These are phyloP conservation scores for Nasonia giraulti DNA, from an alignment of 1,140 invertebrate species.

Conservation along the genomic window DNA sequence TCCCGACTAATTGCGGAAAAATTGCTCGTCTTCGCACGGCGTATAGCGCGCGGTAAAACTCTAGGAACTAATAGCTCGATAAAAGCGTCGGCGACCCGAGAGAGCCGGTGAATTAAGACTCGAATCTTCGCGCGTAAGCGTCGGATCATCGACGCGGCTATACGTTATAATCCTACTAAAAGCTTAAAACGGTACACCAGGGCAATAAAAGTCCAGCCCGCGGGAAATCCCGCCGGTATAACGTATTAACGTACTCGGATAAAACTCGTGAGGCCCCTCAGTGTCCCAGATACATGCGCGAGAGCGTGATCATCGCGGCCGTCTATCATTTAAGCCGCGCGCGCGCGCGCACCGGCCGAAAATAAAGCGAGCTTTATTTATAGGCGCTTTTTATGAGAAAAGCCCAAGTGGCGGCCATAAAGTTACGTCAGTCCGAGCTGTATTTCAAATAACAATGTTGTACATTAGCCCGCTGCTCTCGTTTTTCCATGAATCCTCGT, in stretches of 20 bases:
- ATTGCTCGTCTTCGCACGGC: not conserved
- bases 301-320: constrained; percentile 28
- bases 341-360: constrained; percentile 21
- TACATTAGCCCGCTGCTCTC: constrained; percentile 44
- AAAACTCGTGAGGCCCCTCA: not conserved
- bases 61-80: not conserved
- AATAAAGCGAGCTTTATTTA: constrained; percentile 62
- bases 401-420: constrained; percentile 61
- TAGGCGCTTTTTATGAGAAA: constrained; percentile 62
- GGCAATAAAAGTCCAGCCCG: too few species aligned
- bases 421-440: constrained; percentile 61
- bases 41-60: not conserved
- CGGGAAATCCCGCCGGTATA: too few species aligned
- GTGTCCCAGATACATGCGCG: constrained; percentile 14
- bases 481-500: constrained; percentile 55
- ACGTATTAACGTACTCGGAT: not conserved
- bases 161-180: too few species aligned
- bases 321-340: constrained; percentile 52
- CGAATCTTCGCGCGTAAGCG: not conserved
- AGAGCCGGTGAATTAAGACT: not conserved
- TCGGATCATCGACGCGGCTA: not conserved
- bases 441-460: constrained; percentile 60
- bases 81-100: not conserved
- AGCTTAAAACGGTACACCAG: too few species aligned
- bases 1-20: not conserved